Evolutionary conservation across 2,113 vertebrate genomes (phyloP).

Genomic region (Camelus dromedarius): DNA sequence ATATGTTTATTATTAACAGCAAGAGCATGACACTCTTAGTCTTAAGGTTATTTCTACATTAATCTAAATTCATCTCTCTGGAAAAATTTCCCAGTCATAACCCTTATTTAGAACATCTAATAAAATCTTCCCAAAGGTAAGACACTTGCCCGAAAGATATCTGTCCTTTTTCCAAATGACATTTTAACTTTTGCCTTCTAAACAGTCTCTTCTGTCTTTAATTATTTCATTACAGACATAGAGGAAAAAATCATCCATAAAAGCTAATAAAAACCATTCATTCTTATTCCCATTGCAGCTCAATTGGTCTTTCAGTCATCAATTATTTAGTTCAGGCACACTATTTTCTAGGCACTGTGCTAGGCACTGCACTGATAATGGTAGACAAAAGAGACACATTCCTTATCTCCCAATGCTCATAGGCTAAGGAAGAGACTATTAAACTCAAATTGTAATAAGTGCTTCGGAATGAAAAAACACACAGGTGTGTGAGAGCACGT

Average conservation of each 20-base stretch:
- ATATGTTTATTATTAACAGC: constrained; percentile 20
- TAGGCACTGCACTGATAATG: not conserved
- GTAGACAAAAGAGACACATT: not conserved
- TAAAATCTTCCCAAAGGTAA: not conserved
- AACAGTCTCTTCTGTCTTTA: not conserved
- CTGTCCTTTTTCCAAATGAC: not conserved
- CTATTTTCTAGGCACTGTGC: not conserved
- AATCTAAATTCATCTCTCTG: constrained; percentile 24
- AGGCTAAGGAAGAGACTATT: not conserved
- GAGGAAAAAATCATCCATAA: not conserved
- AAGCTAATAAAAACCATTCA: not conserved
- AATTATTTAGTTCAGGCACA: not conserved
- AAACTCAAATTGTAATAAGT: not conserved
- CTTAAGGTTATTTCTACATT: constrained; percentile 57
- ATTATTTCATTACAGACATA: not conserved
- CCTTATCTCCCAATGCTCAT: not conserved
- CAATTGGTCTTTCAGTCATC: not conserved
- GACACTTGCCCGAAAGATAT: not conserved
- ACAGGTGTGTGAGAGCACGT: not conserved
- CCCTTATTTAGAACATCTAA: constrained; percentile 1
- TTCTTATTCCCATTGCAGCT: not conserved
- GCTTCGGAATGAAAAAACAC: not conserved
- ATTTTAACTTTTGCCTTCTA: constrained; percentile 32
- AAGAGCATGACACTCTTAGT: constrained; percentile 35
- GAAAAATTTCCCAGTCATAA: not conserved